Percentiles rank a stretch among this genome's conserved stretches.
Conservation (phyloP, 2,888 invertebrate species). For the Drosophila silvestris region DNA sequence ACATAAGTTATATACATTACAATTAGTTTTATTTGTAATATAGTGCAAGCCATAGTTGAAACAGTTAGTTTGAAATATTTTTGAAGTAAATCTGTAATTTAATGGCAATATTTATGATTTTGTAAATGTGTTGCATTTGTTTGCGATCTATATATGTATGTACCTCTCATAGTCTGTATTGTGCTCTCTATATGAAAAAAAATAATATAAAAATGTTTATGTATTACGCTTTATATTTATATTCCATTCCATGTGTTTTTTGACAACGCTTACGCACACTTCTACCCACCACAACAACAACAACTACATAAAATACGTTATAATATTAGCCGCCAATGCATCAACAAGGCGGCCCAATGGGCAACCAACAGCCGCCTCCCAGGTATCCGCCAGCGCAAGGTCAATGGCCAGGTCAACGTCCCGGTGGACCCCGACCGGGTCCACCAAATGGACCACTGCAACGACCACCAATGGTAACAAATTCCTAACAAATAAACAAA, state of each 20-base stretch:
- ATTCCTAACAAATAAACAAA: slow-evolving; percentile 47
- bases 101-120: slow-evolving; percentile 34
- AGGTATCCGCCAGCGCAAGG: slow-evolving; percentile 85
- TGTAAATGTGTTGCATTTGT: slow-evolving; percentile 55
- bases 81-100: slow-evolving; percentile 20
- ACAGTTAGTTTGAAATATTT: neutral
- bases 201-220: slow-evolving; percentile 66
- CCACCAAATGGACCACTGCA: slow-evolving; percentile 86
- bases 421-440: slow-evolving; percentile 86
- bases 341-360: slow-evolving; percentile 87
- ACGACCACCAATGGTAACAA: slow-evolving; percentile 87
- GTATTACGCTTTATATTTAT: slow-evolving; percentile 80
- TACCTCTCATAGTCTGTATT: slow-evolving; percentile 27
- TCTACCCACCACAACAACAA: slow-evolving; percentile 70
- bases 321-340: slow-evolving; percentile 86
- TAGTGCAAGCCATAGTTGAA: slow-evolving; percentile 11
- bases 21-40: slow-evolving; percentile 37
- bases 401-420: slow-evolving; percentile 86
- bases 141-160: slow-evolving; percentile 36
- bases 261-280: slow-evolving; percentile 81
- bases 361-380: slow-evolving; percentile 86
- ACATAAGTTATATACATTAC: slow-evolving; percentile 39
- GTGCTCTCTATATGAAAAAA: slow-evolving; percentile 25
- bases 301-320: slow-evolving; percentile 63
- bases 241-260: slow-evolving; percentile 79